Evolutionary conservation across 2,888 invertebrate genomes (phyloP), one percentile per base, ranked within the genome.

Genomic region (Temnothorax ravouxi): DNA sequence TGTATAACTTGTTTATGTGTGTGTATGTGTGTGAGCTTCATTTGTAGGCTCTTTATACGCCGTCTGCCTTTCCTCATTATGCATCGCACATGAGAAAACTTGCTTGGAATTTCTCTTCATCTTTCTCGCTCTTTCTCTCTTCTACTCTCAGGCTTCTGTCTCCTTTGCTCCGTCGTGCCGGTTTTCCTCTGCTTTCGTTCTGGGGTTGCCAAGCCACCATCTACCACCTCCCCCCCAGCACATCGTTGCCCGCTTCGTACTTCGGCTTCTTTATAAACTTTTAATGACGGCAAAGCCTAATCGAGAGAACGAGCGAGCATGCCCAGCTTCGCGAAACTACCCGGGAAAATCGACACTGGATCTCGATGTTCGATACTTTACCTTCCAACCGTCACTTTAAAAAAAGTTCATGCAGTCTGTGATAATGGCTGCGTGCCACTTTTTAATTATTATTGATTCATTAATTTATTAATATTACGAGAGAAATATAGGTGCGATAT

Each of bases 51-150:
- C 92, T 94, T 93, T 90, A 89, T 93, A 93, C 92, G 92, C 92
- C 91, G 93, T 93, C 93, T 93, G 92, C 92, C 91, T 92, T 89
- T 90, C 92, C 94, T 94, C 94, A 94, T 95, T 95, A 95, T 94
- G 93, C 94, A 94, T 94, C 94, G 94, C 94, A 95, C 95, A 94
- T 94, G 95, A 94, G 94, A 95, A 94, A 95, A 95, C 94, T 94
- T 94, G 91, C 91, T 92, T 88, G 89, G 89, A 93, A 92, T 93
- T 92, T 91, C 90, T 88, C 87, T 84, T 83, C 76, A 59, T 74
- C 95, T 92, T 91, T 89, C 93, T 89, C 89, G 91, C 86, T 92
- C 92, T 93, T 93, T 92, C 89, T 85, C 88, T 80, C 84, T 72
- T 84, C 93, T 92, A 75, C 83, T 72, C 83, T 89, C 74, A 80